Conservation (phyloP, 2,113 vertebrate genomes). For the Malaclemys terrapin region DNA sequence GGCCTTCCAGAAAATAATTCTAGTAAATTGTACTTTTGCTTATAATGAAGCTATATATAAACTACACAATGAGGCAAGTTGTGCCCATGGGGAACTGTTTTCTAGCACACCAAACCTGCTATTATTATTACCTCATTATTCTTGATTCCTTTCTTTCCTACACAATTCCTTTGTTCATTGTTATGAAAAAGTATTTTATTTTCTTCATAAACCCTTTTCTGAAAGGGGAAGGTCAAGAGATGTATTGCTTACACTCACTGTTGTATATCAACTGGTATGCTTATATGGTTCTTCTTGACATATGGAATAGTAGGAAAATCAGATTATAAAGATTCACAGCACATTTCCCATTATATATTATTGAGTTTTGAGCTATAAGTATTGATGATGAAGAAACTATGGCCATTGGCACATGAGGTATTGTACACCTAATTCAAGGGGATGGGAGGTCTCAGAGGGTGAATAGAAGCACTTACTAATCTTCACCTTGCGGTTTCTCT, state of each 20-base stretch:
- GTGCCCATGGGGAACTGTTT: constrained; percentile 11
- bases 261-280: not conserved
- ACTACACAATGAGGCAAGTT: constrained; percentile 49
- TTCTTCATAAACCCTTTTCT: not conserved
- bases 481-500: not conserved
- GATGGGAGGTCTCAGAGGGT: not conserved
- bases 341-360: not conserved
- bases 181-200: constrained; percentile 24
- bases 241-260: not conserved
- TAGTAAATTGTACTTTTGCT: constrained; percentile 64
- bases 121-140: constrained; percentile 76
- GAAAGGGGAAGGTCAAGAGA: not conserved
- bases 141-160: constrained; percentile 66
- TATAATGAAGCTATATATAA: constrained; percentile 67
- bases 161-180: constrained; percentile 7
- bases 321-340: not conserved
- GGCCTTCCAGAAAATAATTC: constrained; percentile 51
- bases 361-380: not conserved
- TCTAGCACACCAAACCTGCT: not conserved
- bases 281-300: not conserved
- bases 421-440: not conserved
- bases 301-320: not conserved
- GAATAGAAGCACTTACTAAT: not conserved
- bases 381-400: not conserved
- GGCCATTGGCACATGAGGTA: not conserved